Evolutionary conservation across 1,140 invertebrate genomes (phyloP).

Genomic region (Ostrea edulis): DNA sequence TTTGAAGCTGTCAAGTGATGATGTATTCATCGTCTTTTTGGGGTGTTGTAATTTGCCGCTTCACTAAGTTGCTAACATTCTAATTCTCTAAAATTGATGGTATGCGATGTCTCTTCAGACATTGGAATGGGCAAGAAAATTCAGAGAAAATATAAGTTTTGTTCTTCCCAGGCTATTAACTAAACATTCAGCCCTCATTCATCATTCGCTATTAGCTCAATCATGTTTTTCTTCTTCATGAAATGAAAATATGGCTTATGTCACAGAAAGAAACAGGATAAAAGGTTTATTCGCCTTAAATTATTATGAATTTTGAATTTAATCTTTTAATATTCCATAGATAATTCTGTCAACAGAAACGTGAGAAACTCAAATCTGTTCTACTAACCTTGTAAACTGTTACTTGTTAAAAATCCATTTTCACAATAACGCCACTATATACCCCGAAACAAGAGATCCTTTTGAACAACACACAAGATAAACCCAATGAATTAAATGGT

Average conservation of each 20-base stretch:
- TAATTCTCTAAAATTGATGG: background rate
- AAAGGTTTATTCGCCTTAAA: background rate
- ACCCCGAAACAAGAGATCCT: conserved; percentile 5
- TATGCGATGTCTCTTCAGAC: background rate
- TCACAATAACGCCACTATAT: background rate
- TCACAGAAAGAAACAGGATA: background rate
- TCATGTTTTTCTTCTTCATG: background rate
- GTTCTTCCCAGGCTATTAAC: conserved; percentile 12
- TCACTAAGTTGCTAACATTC: background rate
- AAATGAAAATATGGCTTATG: conserved; percentile 19
- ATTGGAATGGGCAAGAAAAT: background rate
- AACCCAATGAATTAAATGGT: conserved; percentile 25
- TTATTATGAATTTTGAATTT: conserved; percentile 8
- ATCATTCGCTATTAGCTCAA: background rate
- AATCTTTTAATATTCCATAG: background rate
- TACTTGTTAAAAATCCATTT: conserved; percentile 38
- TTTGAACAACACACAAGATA: conserved; percentile 12
- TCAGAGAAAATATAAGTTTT: background rate
- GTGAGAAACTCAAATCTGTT: background rate
- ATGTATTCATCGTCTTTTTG: background rate
- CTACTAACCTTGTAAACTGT: conserved; percentile 38
- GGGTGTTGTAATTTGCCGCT: conserved; percentile 1
- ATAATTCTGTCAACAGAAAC: background rate
- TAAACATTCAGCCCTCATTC: conserved; percentile 3
- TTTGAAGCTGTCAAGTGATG: conserved; percentile 1